Percentiles rank a stretch among this genome's conserved stretches.
Evolutionary conservation across 2,113 vertebrate species (phyloP).

Genomic region (Scatophagus argus): DNA sequence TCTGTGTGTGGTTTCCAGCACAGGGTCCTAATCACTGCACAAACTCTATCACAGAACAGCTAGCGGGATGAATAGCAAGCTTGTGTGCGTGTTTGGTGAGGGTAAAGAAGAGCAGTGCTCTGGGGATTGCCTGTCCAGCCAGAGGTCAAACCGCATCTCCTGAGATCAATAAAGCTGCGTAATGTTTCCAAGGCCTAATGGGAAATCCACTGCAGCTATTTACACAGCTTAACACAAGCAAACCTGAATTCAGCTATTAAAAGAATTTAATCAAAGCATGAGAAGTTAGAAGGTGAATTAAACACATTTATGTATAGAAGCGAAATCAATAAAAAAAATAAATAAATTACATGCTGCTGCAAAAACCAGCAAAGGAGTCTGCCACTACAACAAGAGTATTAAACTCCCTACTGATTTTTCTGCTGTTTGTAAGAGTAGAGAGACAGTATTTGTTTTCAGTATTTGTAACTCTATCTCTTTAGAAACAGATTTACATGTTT

Average conservation of each 20-base stretch:
- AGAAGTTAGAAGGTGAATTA: constrained; percentile 8
- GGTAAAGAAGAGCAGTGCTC: constrained; percentile 32
- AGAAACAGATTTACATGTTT: constrained; percentile 54
- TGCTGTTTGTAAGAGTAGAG: constrained; percentile 6
- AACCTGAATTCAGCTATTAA: constrained; percentile 7
- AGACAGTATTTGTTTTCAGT: constrained; percentile 36
- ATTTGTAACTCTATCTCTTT: constrained; percentile 49
- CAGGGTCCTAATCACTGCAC: constrained; percentile 54
- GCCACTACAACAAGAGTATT: neutral
- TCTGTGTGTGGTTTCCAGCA: constrained; percentile 10
- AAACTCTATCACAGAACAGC: constrained; percentile 35
- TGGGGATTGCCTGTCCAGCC: constrained; percentile 42
- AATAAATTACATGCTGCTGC: neutral
- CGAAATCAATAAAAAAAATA: neutral
- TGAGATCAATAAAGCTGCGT: constrained; percentile 73
- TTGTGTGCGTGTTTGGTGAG: constrained; percentile 49
- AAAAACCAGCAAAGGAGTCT: constrained; percentile 26
- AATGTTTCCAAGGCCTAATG: constrained; percentile 52
- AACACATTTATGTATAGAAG: constrained; percentile 20
- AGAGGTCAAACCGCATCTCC: constrained; percentile 72
- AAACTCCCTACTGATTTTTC: constrained; percentile 1
- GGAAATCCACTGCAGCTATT: constrained; percentile 52
- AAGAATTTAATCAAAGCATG: constrained; percentile 5
- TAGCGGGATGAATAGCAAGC: constrained; percentile 36
- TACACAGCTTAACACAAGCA: constrained; percentile 35